These are phyloP conservation scores for Pyrgilauda ruficollis DNA, from an alignment of 2,113 vertebrate genomes.

Conservation along the genomic window DNA sequence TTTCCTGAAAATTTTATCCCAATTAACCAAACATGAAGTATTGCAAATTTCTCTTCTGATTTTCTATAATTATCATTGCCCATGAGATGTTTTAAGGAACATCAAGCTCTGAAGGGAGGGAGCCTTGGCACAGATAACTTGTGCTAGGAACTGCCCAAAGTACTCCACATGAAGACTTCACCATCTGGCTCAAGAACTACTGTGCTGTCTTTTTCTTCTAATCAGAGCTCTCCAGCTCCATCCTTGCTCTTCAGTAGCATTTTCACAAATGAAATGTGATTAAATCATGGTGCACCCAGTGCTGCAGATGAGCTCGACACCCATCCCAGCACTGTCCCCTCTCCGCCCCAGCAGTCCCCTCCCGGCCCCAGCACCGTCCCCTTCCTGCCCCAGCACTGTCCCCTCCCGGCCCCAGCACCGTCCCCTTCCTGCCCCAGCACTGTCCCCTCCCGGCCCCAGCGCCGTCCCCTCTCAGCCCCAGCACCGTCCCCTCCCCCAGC, in stretches of 20 bases:
- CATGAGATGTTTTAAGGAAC: neutral
- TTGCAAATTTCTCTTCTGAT: neutral
- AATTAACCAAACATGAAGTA: neutral
- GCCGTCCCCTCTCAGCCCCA: too few relatives aligned
- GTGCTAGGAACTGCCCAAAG: neutral
- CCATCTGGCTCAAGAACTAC: neutral
- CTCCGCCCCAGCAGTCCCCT: neutral
- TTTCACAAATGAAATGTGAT: neutral
- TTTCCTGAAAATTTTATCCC: neutral
- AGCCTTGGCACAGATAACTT: neutral
- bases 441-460: neutral
- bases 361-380: neutral
- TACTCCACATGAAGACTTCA: neutral
- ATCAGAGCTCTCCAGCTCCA: neutral
- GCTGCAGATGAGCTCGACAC: neutral
- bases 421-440: too few relatives aligned
- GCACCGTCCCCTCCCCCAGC: too few relatives aligned
- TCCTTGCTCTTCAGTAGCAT: neutral
- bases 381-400: too few relatives aligned
- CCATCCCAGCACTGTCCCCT: accelerated
- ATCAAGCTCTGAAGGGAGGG: neutral
- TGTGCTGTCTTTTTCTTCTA: neutral
- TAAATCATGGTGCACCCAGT: neutral
- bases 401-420: neutral
- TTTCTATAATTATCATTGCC: accelerated